Base-by-base conservation (phyloP, 2,113 vertebrate genomes). In the Rhizomys pruinosus region DNA sequence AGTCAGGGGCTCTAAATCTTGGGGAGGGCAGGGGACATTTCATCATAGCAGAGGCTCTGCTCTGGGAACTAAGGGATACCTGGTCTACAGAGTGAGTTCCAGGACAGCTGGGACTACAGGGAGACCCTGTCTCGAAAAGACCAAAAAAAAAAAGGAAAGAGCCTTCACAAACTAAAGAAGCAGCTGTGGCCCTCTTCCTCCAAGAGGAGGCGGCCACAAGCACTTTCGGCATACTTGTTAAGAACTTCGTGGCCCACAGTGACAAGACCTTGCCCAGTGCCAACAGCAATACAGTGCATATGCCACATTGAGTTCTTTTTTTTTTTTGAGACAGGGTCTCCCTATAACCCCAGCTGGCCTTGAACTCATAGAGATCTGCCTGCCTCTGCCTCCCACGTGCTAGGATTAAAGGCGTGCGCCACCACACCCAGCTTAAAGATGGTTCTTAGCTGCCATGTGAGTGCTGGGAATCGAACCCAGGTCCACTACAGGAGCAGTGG, bases 91-190 rank as follows among this genome's bases (percentile, higher is more conserved):
- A n/a, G n/a, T n/a, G n/a, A n/a, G n/a, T n/a, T n/a, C n/a, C n/a
- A n/a, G n/a, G n/a, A n/a, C n/a, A n/a, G n/a, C n/a, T n/a, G n/a
- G n/a, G n/a, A n/a, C n/a, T n/a, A n/a, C n/a, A n/a, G n/a, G n/a
- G n/a, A n/a, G n/a, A n/a, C n/a, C n/a, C n/a, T n/a, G n/a, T n/a
- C n/a, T n/a, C n/a, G n/a, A n/a, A n/a, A n/a, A n/a, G n/a, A n/a
- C n/a, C n/a, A n/a, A n/a, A n/a, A n/a, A n/a, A n/a, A n/a, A 11
- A 79, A 91, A 90, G 59, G n/a, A 78, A 1, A 25, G 6, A 92
- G 5, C 10, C 23, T 84, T 89, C 74, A 93, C 47, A 94, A 47
- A 92, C 34, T 32, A n/a, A 89, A 94, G 42, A 82, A 61, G n/a
- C n/a, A 80, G 15, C 57, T 71, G 2, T 79, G 52, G 23, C 15